A percentile compares a stretch with the other conserved stretches of the same genome.
Conservation (phyloP, 2,797 vertebrate genomes). For the Hyperoplus lanceolatus region DNA sequence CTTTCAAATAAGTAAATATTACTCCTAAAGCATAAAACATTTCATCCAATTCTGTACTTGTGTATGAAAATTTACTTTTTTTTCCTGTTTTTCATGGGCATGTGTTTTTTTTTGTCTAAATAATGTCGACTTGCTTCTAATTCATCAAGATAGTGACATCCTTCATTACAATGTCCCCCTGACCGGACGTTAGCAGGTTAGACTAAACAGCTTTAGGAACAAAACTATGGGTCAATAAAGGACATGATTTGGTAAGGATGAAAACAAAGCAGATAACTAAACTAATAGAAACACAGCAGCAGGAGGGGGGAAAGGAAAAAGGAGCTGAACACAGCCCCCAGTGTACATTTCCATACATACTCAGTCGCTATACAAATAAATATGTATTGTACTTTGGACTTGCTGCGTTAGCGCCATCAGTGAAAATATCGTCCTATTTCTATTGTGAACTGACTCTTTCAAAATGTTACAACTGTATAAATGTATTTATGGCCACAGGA, state of each 20-base stretch:
- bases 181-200: constrained; percentile 26
- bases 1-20: neutral
- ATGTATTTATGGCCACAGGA: neutral
- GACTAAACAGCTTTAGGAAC: constrained; percentile 19
- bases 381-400: constrained; percentile 10
- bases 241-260: constrained; percentile 49
- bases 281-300: constrained; percentile 61
- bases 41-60: neutral
- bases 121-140: constrained; percentile 1
- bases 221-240: constrained; percentile 58
- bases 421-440: neutral
- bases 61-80: neutral
- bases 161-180: constrained; percentile 48
- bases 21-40: neutral
- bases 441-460: neutral
- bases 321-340: constrained; percentile 9
- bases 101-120: neutral
- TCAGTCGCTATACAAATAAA: neutral
- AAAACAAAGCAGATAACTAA: constrained; percentile 44
- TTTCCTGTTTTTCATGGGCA: neutral
- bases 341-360: constrained; percentile 14
- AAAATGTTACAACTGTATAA: neutral
- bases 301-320: constrained; percentile 47
- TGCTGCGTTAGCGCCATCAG: constrained; percentile 3
- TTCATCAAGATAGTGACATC: constrained; percentile 31